A percentile compares a stretch with the other conserved stretches of the same genome.
Conservation (phyloP, 2,888 invertebrate genomes). For the Parthenolecanium corni region DNA sequence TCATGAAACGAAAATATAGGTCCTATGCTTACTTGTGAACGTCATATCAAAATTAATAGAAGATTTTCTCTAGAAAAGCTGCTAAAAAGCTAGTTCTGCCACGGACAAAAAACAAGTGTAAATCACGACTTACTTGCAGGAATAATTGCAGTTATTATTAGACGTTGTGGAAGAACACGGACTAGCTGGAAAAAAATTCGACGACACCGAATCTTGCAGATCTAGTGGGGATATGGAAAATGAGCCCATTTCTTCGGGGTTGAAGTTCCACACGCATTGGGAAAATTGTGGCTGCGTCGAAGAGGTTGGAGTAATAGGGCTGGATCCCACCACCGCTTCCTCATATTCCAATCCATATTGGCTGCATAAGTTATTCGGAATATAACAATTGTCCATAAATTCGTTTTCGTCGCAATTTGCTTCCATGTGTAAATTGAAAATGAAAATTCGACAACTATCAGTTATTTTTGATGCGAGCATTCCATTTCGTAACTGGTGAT, state of each 20-base stretch:
- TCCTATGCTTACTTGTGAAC: too few relatives aligned
- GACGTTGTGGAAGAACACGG: conserved; percentile 21
- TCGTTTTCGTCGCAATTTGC: conserved; percentile 5
- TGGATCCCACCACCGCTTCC: conserved; percentile 18
- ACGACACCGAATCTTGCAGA: conserved; percentile 20
- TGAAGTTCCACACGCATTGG: conserved; percentile 23
- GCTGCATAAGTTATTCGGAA: conserved; percentile 34
- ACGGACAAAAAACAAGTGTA: too few relatives aligned
- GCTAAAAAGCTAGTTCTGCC: too few relatives aligned
- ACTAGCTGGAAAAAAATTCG: conserved; percentile 22
- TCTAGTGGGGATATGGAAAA: conserved; percentile 24
- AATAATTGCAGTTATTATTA: conserved; percentile 13
- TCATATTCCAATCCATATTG: conserved; percentile 21
- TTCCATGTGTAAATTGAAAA: too few relatives aligned
- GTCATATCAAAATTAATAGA: too few relatives aligned
- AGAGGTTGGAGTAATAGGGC: conserved; percentile 14
- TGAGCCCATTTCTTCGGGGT: conserved; percentile 26
- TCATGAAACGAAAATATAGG: too few relatives aligned
- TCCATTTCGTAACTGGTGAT: too few relatives aligned
- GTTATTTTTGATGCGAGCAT: too few relatives aligned
- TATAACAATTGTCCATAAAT: conserved; percentile 35
- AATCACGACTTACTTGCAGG: conserved; percentile 25
- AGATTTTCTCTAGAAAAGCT: too few relatives aligned
- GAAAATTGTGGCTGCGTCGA: conserved; percentile 26
- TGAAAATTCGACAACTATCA: too few relatives aligned